Evolutionary conservation across 2,113 vertebrate genomes (phyloP).

Genomic region (Centropristis striata): DNA sequence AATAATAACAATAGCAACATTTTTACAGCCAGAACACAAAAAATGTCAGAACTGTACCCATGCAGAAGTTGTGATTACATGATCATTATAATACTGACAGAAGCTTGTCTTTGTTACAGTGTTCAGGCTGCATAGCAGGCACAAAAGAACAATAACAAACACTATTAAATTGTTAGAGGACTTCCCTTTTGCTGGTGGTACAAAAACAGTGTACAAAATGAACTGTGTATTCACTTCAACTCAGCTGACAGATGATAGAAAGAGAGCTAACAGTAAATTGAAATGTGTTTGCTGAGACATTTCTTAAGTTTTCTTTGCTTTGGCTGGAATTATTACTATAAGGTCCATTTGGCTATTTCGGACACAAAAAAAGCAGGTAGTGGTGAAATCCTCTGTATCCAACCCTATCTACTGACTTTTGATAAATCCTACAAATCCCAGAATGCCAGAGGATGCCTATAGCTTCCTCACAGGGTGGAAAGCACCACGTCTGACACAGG

Average conservation of each 20-base stretch:
- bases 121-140: constrained; percentile 3
- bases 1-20: neutral
- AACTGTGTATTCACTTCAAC: constrained; percentile 4
- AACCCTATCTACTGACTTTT: neutral
- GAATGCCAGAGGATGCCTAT: neutral
- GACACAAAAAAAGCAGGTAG: neutral
- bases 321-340: neutral
- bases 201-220: neutral
- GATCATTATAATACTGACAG: neutral
- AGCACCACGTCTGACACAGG: neutral
- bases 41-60: neutral
- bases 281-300: neutral
- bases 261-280: neutral
- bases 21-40: neutral
- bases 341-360: neutral
- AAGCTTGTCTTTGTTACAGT: neutral
- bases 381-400: neutral
- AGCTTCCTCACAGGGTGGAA: neutral
- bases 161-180: neutral
- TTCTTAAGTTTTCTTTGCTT: neutral
- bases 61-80: neutral
- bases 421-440: constrained; percentile 30
- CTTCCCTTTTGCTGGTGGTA: neutral
- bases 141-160: neutral
- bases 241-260: neutral